Conservation (phyloP, 2,888 invertebrate species). For the Aspidapion aeneum region DNA sequence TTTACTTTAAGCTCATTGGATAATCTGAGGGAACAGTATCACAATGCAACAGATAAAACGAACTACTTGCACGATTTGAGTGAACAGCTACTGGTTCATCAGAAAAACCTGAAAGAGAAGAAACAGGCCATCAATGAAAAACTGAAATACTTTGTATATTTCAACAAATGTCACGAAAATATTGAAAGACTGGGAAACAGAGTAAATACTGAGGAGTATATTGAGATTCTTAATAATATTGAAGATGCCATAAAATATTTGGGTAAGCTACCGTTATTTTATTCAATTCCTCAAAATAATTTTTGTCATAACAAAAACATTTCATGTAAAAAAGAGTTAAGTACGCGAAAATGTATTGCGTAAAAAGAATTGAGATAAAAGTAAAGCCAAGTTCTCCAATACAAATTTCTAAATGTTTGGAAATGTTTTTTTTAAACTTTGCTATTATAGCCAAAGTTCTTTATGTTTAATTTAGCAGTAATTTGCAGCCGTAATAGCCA, state of each 20-base stretch:
- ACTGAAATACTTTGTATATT: conserved; percentile 81
- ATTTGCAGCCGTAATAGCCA: too few relatives aligned
- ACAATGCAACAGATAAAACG: conserved; percentile 87
- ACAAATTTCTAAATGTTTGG: too few relatives aligned
- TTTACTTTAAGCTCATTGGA: conserved; percentile 63
- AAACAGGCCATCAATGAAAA: conserved; percentile 77
- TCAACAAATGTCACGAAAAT: conserved; percentile 45
- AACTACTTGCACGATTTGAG: conserved; percentile 89
- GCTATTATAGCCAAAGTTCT: too few relatives aligned
- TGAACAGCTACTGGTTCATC: conserved; percentile 87
- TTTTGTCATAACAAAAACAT: too few relatives aligned
- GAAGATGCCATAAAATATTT: conserved; percentile 86
- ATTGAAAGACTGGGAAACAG: conserved; percentile 35
- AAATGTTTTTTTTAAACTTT: too few relatives aligned
- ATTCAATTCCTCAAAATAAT: too few relatives aligned
- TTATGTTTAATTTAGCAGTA: too few relatives aligned
- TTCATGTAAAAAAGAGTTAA: too few relatives aligned
- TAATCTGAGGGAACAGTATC: conserved; percentile 72
- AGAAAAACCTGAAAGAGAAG: conserved; percentile 75
- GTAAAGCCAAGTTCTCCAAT: too few relatives aligned
- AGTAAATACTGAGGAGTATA: conserved; percentile 70
- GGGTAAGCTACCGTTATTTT: too few relatives aligned
- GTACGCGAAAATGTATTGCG: too few relatives aligned
- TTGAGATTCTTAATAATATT: conserved; percentile 75
- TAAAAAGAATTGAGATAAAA: too few relatives aligned